A percentile compares a stretch with the other conserved stretches of the same genome.
Conservation (phyloP, 2,797 vertebrate species). For the Alcedo atthis region DNA sequence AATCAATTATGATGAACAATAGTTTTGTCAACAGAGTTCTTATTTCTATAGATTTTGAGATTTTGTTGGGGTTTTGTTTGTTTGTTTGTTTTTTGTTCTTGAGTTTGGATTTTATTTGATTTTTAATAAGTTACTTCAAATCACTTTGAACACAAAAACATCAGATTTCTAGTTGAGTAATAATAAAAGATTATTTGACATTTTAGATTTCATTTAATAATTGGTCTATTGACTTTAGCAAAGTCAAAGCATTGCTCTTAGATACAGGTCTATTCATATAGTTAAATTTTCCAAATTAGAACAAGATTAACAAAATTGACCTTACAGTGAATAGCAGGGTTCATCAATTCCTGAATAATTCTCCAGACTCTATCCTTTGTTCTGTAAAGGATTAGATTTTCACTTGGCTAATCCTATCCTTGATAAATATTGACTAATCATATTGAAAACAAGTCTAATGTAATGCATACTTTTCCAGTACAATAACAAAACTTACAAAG, state of each 20-base stretch:
- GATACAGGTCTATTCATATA: not conserved
- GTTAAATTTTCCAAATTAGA: not conserved
- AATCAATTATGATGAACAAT: not conserved
- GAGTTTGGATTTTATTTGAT: not conserved
- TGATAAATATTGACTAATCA: not conserved
- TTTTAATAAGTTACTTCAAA: not conserved
- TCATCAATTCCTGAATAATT: not conserved
- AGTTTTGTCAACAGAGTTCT: not conserved
- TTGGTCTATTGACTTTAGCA: not conserved
- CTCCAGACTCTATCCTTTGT: not conserved
- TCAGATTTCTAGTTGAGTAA: not conserved
- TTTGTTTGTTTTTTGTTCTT: not conserved
- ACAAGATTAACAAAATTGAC: not conserved
- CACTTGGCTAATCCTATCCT: not conserved
- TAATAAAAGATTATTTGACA: not conserved
- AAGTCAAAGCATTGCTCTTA: not conserved
- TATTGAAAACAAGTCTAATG: not conserved
- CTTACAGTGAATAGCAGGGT: not conserved
- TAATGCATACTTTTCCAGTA: not conserved
- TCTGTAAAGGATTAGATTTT: not conserved
- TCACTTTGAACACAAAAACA: not conserved
- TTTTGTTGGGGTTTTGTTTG: not conserved
- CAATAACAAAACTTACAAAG: not conserved
- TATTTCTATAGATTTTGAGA: not conserved
- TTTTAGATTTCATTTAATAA: not conserved